Conservation (phyloP, 2,797 vertebrate genomes). For the Pseudotriccus pelzelni region DNA sequence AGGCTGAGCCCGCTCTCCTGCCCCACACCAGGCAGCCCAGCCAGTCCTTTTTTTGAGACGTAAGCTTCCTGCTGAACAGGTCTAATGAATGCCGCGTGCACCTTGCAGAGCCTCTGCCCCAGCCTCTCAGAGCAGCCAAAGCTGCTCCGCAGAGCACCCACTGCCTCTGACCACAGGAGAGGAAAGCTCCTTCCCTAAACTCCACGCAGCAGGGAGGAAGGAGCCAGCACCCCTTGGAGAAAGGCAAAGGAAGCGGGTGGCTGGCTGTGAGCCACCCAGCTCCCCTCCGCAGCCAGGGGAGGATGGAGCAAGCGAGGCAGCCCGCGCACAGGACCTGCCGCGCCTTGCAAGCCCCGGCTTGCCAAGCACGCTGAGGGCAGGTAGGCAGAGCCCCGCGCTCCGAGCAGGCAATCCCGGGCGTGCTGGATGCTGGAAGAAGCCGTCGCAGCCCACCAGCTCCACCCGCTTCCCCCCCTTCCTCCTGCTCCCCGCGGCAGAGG, state of each 20-base stretch:
- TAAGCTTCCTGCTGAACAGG: conserved; percentile 47
- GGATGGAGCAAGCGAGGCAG: neutral
- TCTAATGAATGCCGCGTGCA: rapidly evolving
- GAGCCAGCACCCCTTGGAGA: neutral
- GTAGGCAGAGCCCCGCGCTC: neutral
- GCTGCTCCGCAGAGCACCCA: neutral
- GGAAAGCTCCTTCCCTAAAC: neutral
- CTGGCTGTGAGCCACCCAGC: neutral
- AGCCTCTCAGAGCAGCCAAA: neutral
- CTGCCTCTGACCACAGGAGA: neutral
- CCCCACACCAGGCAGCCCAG: neutral
- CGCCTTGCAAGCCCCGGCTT: neutral
- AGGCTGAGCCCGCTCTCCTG: neutral
- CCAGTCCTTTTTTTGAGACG: rapidly evolving
- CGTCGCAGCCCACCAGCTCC: neutral
- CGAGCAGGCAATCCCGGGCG: neutral
- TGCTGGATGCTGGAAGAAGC: neutral
- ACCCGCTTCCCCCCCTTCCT: neutral
- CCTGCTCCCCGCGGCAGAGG: neutral
- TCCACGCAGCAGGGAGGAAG: rapidly evolving
- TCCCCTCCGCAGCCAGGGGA: neutral
- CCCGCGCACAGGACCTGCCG: neutral
- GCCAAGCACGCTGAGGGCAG: neutral
- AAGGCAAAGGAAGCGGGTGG: neutral
- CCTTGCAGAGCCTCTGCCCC: neutral